These are phyloP conservation scores for Polypedilum vanderplanki DNA, from an alignment of 1,140 invertebrate genomes.

Conservation along the genomic window DNA sequence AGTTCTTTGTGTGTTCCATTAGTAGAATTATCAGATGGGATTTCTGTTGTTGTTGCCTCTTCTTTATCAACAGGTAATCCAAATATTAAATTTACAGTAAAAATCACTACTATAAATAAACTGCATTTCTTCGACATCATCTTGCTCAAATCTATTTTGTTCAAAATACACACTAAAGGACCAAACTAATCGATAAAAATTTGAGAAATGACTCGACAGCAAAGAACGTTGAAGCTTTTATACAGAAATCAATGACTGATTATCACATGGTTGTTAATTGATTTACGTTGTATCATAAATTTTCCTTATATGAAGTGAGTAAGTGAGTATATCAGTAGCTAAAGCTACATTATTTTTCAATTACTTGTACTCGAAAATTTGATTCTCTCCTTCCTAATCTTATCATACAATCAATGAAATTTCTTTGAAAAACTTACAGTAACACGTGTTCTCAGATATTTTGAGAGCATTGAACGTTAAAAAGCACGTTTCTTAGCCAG, in stretches of 20 bases:
- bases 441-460: background rate
- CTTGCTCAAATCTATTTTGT: background rate
- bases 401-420: slow-evolving; percentile 1
- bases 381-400: background rate
- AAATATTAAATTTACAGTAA: background rate
- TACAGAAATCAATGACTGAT: background rate
- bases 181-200: background rate
- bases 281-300: background rate
- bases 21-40: background rate
- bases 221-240: slow-evolving; percentile 16
- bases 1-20: slow-evolving; percentile 15
- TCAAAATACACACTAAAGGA: background rate
- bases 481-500: background rate
- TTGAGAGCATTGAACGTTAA: background rate
- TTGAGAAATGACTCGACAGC: background rate
- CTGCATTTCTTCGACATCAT: background rate
- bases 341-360: slow-evolving; percentile 20
- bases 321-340: background rate
- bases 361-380: background rate
- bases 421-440: background rate
- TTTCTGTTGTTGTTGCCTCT: background rate
- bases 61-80: background rate
- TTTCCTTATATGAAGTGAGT: background rate
- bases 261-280: background rate
- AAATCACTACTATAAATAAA: background rate